Base-by-base conservation (phyloP, 2,888 invertebrate species). In the Tachina grossa region DNA sequence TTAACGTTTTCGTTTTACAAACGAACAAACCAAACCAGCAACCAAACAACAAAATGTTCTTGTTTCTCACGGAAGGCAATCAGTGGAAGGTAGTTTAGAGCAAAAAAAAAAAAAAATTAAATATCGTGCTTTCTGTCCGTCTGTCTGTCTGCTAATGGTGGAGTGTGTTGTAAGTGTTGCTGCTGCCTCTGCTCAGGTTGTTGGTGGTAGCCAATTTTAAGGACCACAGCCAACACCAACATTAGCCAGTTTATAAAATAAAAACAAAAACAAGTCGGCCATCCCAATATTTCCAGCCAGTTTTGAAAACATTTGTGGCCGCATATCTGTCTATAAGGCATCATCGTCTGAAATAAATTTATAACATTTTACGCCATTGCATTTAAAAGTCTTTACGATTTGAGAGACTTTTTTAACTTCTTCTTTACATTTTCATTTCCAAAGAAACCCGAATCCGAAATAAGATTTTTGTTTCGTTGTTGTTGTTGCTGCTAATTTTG, bases 1-100 rank as follows among this genome's bases (percentile, higher is more conserved):
- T 92, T 92, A 92, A 92, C 92, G 92, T 92, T 92, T 91, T 90
- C 90, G 91, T 90, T 88, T 87, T 85, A 84, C 66, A 74, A 81
- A 81, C 81, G 57, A 66, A 81, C 49, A 53, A 39, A 65, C 55
- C 57, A 53, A 59, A 78, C 49, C 41, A 16, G 14, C 80, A 72
- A 53, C 53, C 51, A 10, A 65, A 53, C 59, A 61, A 43, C 39
- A 51, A 31, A 1, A 49, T n/a, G 87, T 87, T 83, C 83, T 87
- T 87, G 87, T 88, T 88, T 87, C 87, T 88, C 87, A 88, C 86
- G 88, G 85, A 87, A 82, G 79, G 82, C 80, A 83, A 85, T 82
- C 85, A 87, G 85, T 77, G 77, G 71, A 79, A 74, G 61, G 79
- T 41, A 63, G 55, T 45, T 43, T 8, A n/a, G 49, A 45, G 13